phyloP scores from a whole-genome alignment of 92 coral and sea anemone genomes.

The Zoanthus sociatus region DNA sequence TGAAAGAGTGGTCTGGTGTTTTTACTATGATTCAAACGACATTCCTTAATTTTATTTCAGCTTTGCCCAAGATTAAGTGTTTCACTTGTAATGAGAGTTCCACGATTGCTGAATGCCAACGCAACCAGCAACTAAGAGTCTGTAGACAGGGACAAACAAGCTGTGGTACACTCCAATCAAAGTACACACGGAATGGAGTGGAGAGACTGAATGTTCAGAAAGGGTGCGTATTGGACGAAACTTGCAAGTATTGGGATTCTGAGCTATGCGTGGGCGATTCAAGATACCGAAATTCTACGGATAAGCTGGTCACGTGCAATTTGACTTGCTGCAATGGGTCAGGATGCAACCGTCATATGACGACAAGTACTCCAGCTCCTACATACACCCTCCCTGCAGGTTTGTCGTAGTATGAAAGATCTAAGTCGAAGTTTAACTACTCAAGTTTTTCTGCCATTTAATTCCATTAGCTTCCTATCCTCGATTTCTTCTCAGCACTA shows the following conservation, averaged over 20 bases:
- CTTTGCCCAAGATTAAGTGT: not conserved
- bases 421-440: not conserved
- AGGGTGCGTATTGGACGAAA: constrained; percentile 2
- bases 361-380: not conserved
- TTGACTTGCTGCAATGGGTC: constrained; percentile 29
- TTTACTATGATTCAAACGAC: not conserved
- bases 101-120: constrained; percentile 29
- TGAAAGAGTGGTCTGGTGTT: not conserved
- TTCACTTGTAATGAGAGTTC: constrained; percentile 30
- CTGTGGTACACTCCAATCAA: constrained; percentile 25
- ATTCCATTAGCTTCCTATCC: not conserved
- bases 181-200: constrained; percentile 18
- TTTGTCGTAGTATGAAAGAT: not conserved
- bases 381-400: not conserved
- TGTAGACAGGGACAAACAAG: constrained; percentile 5
- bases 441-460: not conserved
- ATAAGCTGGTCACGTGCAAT: constrained; percentile 19
- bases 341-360: constrained; percentile 19
- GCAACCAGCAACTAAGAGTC: constrained; percentile 7
- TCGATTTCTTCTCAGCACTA: not conserved
- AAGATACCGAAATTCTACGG: not conserved
- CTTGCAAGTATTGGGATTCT: not conserved
- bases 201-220: constrained; percentile 8
- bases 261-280: not conserved
- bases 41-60: not conserved